Evolutionary conservation across 1,140 invertebrate genomes (phyloP).

Genomic region (Pristionchus pacificus): DNA sequence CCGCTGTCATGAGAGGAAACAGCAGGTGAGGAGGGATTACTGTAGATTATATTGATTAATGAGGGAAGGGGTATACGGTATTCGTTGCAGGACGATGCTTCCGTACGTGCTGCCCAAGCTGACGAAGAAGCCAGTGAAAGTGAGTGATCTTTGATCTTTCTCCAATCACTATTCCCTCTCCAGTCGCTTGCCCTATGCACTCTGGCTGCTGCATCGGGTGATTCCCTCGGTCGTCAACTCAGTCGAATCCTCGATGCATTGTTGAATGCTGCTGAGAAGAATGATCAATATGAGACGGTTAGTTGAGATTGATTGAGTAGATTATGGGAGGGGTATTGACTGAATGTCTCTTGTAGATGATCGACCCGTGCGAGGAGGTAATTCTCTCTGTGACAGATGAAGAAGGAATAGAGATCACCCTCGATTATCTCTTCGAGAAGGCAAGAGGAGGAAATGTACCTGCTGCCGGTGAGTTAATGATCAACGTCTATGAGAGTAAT

Average conservation of each 20-base stretch:
- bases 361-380: slow-evolving; percentile 88
- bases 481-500: not conserved
- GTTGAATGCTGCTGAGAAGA: slow-evolving; percentile 40
- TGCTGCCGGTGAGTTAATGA: not conserved
- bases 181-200: slow-evolving; percentile 74
- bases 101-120: slow-evolving; percentile 85
- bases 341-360: slow-evolving; percentile 62
- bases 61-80: too few relatives aligned
- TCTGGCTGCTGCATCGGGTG: slow-evolving; percentile 83
- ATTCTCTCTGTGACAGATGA: slow-evolving; percentile 72
- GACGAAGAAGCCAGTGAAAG: slow-evolving; percentile 72
- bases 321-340: slow-evolving; percentile 7
- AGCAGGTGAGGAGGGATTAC: not conserved
- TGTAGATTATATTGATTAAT: slow-evolving; percentile 8
- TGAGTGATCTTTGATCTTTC: slow-evolving; percentile 52
- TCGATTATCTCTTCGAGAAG: slow-evolving; percentile 44
- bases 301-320: not conserved
- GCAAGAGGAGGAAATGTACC: slow-evolving; percentile 22
- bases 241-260: slow-evolving; percentile 84
- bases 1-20: not conserved
- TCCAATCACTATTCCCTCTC: not conserved
- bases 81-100: slow-evolving; percentile 81
- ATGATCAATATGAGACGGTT: slow-evolving; percentile 67
- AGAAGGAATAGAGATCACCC: slow-evolving; percentile 38
- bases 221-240: slow-evolving; percentile 83